Evolutionary conservation across 2,797 vertebrate genomes (phyloP).

Genomic region (Zenarchopterus dispar): DNA sequence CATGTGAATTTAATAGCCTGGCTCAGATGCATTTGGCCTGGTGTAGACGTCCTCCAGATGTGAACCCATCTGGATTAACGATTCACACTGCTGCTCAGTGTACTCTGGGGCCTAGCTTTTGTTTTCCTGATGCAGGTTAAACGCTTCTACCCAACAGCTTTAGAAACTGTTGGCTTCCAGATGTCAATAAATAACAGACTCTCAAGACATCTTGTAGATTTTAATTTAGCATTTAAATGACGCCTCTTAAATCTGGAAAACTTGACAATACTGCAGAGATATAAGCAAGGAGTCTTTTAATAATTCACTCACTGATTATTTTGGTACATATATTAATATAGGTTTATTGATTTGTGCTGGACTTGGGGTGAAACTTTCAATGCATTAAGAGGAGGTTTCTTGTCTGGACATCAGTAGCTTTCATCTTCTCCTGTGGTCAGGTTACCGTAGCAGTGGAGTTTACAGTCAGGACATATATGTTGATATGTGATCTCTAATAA

Average conservation of each 20-base stretch:
- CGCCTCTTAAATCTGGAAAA: slow-evolving; percentile 8
- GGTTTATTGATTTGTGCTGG: not conserved
- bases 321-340: not conserved
- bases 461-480: too few species aligned
- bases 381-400: too few species aligned
- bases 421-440: too few species aligned
- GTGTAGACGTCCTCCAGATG: slow-evolving; percentile 29
- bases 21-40: slow-evolving; percentile 17
- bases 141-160: slow-evolving; percentile 19
- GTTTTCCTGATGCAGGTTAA: slow-evolving; percentile 29
- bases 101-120: slow-evolving; percentile 8
- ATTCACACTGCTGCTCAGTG: slow-evolving; percentile 20
- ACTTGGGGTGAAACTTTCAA: too few species aligned
- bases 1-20: slow-evolving; percentile 25
- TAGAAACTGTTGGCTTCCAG: slow-evolving; percentile 26
- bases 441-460: too few species aligned
- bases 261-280: not conserved
- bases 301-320: not conserved
- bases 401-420: too few species aligned
- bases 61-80: slow-evolving; percentile 41
- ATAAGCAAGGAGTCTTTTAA: not conserved
- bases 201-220: slow-evolving; percentile 12
- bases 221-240: slow-evolving; percentile 21
- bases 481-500: too few species aligned
- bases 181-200: slow-evolving; percentile 37